Percentiles rank a stretch among this genome's conserved stretches.
Conservation (phyloP, 2,888 invertebrate genomes). For the Agriopis leucophaearia region DNA sequence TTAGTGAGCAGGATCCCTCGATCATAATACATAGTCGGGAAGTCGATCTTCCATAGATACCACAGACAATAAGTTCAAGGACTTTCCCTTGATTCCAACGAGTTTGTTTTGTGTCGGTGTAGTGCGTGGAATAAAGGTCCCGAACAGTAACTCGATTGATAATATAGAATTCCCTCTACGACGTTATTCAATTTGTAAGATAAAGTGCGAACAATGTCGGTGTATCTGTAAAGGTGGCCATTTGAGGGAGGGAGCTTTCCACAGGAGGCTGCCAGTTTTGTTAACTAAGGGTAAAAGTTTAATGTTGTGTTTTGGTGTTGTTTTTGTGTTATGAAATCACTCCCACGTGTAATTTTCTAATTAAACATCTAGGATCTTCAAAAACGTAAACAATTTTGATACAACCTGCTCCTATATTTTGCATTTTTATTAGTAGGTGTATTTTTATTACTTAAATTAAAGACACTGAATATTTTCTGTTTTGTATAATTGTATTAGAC, state of each 20-base stretch:
- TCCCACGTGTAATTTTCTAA: too few relatives aligned
- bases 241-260: not conserved
- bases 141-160: not conserved
- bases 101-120: not conserved
- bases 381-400: too few relatives aligned
- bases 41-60: not conserved
- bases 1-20: not conserved
- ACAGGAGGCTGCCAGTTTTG: not conserved
- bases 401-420: too few relatives aligned
- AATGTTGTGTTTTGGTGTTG: too few relatives aligned
- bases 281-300: too few relatives aligned
- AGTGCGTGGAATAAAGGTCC: not conserved
- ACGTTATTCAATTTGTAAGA: not conserved
- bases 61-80: not conserved
- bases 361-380: too few relatives aligned
- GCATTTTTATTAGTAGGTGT: too few relatives aligned
- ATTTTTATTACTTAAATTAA: too few relatives aligned
- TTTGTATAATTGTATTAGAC: too few relatives aligned
- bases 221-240: not conserved
- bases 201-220: not conserved
- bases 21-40: too few relatives aligned
- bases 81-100: not conserved
- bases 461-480: too few relatives aligned
- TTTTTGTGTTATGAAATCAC: too few relatives aligned
- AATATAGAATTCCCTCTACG: not conserved